These are phyloP conservation scores for Oceanodroma leucorhoa DNA, from an alignment of 2,797 vertebrate genomes.

Conservation along the genomic window DNA sequence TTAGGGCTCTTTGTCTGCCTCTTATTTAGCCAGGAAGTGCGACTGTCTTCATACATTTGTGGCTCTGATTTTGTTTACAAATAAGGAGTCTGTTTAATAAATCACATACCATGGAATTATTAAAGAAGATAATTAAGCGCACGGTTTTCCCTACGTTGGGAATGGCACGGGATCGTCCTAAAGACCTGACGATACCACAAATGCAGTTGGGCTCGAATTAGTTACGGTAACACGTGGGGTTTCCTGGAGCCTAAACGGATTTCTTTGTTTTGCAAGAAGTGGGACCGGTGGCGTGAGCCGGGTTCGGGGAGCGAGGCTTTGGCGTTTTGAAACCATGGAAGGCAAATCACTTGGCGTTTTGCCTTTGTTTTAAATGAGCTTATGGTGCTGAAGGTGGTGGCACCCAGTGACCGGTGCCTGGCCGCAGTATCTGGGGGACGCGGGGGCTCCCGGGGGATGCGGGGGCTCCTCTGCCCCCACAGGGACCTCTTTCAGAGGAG, in stretches of 20 bases:
- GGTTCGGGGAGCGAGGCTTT: neutral
- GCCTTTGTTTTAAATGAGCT: neutral
- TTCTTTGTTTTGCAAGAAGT: slow-evolving; percentile 68
- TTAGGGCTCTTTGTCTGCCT: slow-evolving; percentile 57
- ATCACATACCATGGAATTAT: slow-evolving; percentile 63
- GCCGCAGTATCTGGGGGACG: rapidly evolving
- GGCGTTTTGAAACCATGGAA: neutral
- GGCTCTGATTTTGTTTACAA: slow-evolving; percentile 67
- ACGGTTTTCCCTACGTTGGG: slow-evolving; percentile 39
- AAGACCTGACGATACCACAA: slow-evolving; percentile 66
- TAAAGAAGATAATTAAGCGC: slow-evolving; percentile 68
- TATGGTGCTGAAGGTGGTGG: neutral
- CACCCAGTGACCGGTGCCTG: neutral
- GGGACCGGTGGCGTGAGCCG: neutral
- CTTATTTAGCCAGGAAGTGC: slow-evolving; percentile 56
- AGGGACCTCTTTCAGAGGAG: neutral
- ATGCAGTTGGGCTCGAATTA: slow-evolving; percentile 63
- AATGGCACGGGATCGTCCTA: slow-evolving; percentile 59
- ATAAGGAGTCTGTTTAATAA: slow-evolving; percentile 64
- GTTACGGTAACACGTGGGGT: slow-evolving; percentile 56
- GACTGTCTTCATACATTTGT: slow-evolving; percentile 23
- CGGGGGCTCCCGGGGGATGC: neutral
- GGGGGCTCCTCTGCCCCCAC: neutral
- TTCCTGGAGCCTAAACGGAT: slow-evolving; percentile 59
- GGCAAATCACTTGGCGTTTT: neutral